A percentile compares a stretch with the other conserved stretches of the same genome.
Conservation (phyloP, 2,888 invertebrate genomes). For the Lithosia quadra region DNA sequence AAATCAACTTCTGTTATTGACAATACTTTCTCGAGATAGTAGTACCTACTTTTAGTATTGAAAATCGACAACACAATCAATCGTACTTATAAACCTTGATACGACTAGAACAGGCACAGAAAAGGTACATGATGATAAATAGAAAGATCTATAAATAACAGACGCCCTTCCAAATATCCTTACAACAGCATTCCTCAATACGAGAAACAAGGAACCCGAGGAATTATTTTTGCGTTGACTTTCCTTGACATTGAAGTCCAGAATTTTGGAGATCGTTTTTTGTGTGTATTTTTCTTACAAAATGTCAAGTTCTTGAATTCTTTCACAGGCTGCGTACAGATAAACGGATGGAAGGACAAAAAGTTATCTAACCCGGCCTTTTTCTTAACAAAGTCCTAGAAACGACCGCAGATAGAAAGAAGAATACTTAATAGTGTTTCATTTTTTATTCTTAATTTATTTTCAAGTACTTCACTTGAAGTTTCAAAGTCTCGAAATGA, state of each 20-base stretch:
- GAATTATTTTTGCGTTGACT: neutral
- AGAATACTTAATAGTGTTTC: neutral
- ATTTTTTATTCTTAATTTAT: neutral
- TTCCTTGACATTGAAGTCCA: neutral
- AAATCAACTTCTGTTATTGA: too few relatives aligned
- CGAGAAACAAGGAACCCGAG: neutral
- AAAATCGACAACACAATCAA: neutral
- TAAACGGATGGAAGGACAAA: slow-evolving; percentile 1
- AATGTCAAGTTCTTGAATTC: slow-evolving; percentile 5
- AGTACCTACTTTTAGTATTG: neutral
- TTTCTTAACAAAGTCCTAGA: neutral
- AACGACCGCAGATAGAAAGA: neutral
- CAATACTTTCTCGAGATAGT: neutral
- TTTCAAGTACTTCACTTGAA: neutral
- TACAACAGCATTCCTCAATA: slow-evolving; percentile 1
- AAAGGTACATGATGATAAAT: neutral
- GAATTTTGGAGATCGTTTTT: neutral
- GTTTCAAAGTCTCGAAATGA: neutral
- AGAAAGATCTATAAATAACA: neutral
- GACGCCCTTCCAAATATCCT: neutral
- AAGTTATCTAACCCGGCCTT: neutral
- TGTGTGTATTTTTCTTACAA: neutral
- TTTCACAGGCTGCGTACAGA: slow-evolving; percentile 1
- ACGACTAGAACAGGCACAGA: neutral
- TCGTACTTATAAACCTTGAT: neutral